Conservation (phyloP, 2,888 invertebrate species). For the Bursaphelenchus okinawaensis region DNA sequence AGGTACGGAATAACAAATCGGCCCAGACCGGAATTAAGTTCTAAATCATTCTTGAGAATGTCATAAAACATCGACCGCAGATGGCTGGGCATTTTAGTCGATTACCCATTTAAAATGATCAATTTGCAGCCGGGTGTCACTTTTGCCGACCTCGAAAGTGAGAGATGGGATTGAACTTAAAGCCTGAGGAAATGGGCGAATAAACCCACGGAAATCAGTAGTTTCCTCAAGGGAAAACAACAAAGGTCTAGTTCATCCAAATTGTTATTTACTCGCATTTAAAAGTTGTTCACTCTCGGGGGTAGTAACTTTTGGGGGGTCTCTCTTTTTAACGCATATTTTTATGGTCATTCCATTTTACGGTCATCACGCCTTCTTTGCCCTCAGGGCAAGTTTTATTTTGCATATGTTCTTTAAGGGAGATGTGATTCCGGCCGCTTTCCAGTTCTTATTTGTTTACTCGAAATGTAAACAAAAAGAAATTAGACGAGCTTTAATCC, state of each 20-base stretch:
- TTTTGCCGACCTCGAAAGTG: background rate
- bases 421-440: background rate
- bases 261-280: too few relatives aligned
- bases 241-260: background rate
- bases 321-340: background rate
- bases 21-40: background rate
- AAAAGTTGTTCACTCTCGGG: background rate
- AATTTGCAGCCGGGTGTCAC: background rate
- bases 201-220: background rate
- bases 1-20: too few relatives aligned
- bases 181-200: background rate
- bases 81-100: background rate
- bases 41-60: background rate
- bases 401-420: background rate
- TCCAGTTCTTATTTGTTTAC: background rate
- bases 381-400: background rate
- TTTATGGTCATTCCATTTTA: background rate
- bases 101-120: background rate
- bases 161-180: background rate
- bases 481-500: background rate
- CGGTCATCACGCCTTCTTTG: background rate
- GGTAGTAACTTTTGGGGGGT: background rate
- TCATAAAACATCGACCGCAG: background rate
- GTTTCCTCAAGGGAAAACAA: background rate
- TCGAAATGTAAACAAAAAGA: background rate